Percentiles rank a stretch among this genome's conserved stretches.
phyloP scores from a whole-genome alignment of 2,113 vertebrate species.

The Okapia johnstoni region DNA sequence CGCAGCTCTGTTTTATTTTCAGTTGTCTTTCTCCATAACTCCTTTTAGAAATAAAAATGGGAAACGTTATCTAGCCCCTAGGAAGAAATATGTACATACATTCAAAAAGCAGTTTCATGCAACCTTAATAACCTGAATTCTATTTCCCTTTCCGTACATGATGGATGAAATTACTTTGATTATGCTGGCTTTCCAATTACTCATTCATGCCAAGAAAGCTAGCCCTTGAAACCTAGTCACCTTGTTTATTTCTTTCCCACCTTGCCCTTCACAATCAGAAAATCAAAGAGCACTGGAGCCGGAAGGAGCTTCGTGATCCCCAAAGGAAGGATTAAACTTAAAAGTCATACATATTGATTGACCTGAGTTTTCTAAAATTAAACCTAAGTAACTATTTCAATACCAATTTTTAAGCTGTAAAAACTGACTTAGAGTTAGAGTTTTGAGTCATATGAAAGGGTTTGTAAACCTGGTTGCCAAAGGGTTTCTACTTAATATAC shows the following conservation, averaged over 20 bases:
- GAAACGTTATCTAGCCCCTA: conserved; percentile 69
- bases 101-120: conserved; percentile 80
- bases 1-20: conserved; percentile 65
- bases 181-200: conserved; percentile 86
- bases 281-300: conserved; percentile 66
- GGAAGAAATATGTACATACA: conserved; percentile 67
- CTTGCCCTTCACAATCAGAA: conserved; percentile 83
- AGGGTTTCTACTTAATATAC: conserved; percentile 65
- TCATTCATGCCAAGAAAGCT: conserved; percentile 87
- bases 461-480: conserved; percentile 71
- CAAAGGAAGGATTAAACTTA: conserved; percentile 86
- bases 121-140: conserved; percentile 82
- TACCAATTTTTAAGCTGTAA: conserved; percentile 81
- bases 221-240: conserved; percentile 85
- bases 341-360: conserved; percentile 84
- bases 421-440: conserved; percentile 35
- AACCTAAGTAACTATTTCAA: conserved; percentile 85
- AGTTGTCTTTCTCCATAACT: conserved; percentile 70
- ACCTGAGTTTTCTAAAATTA: conserved; percentile 83
- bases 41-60: conserved; percentile 68
- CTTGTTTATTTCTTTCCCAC: conserved; percentile 85
- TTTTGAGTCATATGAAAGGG: background rate
- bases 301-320: conserved; percentile 64
- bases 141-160: conserved; percentile 85
- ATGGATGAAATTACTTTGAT: conserved; percentile 87